phyloP scores from a whole-genome alignment of 2,888 invertebrate species.

The Callinectes sapidus region DNA sequence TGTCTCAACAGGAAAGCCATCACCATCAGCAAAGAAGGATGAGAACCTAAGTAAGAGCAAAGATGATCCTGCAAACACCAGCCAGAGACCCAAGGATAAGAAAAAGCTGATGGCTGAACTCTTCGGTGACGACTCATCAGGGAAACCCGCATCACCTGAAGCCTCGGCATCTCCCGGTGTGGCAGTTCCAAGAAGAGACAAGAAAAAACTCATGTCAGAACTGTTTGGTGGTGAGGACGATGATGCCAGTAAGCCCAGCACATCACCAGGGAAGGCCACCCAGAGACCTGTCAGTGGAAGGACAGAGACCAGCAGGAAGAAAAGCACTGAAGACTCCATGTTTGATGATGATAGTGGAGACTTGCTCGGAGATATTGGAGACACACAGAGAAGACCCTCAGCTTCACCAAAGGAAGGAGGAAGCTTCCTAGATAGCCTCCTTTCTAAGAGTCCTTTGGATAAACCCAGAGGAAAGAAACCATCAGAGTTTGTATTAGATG shows the following conservation, averaged over 20 bases:
- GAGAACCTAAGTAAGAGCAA: not conserved
- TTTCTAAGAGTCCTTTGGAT: conserved; percentile 32
- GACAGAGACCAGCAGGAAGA: not conserved
- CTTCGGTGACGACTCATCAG: conserved; percentile 46
- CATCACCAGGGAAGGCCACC: not conserved
- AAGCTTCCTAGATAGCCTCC: conserved; percentile 54
- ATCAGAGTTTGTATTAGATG: conserved; percentile 60
- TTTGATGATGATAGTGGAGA: conserved; percentile 63
- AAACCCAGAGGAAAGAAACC: not conserved
- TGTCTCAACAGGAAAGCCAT: conserved; percentile 36
- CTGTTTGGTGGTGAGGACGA: conserved; percentile 52
- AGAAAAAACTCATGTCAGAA: conserved; percentile 53
- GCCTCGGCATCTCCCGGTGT: not conserved
- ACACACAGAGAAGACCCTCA: conserved; percentile 10
- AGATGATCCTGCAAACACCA: not conserved
- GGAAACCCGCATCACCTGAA: not conserved
- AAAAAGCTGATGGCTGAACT: conserved; percentile 56
- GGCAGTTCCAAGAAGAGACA: conserved; percentile 39
- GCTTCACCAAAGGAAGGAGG: conserved; percentile 39
- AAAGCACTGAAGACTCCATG: conserved; percentile 40
- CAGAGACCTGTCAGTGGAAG: not conserved
- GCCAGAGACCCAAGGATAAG: conserved; percentile 30
- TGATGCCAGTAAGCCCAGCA: not conserved
- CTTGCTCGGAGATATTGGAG: conserved; percentile 46
- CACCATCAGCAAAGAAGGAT: conserved; percentile 34